Base-by-base conservation (phyloP, 1,140 invertebrate species). In the Bombus sibiricus region DNA sequence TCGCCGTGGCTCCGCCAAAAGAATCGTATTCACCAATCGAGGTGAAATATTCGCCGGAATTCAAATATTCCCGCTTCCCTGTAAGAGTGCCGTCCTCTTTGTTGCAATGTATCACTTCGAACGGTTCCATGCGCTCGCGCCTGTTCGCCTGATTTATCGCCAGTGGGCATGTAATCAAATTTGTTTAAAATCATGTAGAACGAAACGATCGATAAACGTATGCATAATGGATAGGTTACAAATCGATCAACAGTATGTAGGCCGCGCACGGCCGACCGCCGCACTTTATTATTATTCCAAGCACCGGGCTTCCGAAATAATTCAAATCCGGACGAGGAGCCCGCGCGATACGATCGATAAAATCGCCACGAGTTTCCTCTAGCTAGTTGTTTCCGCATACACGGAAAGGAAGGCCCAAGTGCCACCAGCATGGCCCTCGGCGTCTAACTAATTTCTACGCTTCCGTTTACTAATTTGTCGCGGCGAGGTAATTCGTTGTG, bases 391-490 rank as follows among this genome's bases (percentile, higher is more conserved):
- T 79, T 59, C 62, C 9, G 53, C 53, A 25, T 28, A 53, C 18
- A 83, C 12, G 18, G 73, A 84, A 86, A 83, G 37, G 64, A 64
- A 80, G 47, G 39, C 1, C 12, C 75, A 37, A 68, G 66, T 22
- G 34, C 59, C 41, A 39, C 3, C 18, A 62, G 57, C 47, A 22
- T 6, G 1, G 43, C 84, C 22, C 39, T n/a, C 6, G 43, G 84
- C 84, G 41, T n/a, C 41, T 83, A 80, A 82, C 74, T 89, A 89
- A 89, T 89, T 86, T 74, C 78, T 82, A 80, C 68, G 84, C 64
- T 77, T 69, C 87, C 79, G 88, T 89, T 89, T 89, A 89, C 84
- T 81, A 86, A 89, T 89, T 89, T 73, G 86, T 85, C 86, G 78
- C 74, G 78, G 68, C 64, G 13, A 81, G 73, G 59, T 85, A 89